Base-by-base conservation (phyloP, 92 coral and sea anemone species). In the Epizoanthus stellaris region DNA sequence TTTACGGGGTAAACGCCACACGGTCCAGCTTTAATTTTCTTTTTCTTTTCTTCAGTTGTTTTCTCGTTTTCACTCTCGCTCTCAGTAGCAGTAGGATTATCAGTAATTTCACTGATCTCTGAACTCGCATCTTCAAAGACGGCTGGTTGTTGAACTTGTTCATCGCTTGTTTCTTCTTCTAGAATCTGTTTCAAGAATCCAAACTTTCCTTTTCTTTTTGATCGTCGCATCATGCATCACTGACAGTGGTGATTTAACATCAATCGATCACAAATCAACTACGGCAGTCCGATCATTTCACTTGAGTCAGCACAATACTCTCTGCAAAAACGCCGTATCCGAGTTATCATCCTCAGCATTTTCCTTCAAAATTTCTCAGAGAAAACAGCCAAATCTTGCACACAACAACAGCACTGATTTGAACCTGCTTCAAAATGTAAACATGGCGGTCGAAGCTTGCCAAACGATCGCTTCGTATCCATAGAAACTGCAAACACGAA, bases 171-270 rank as follows among this genome's bases (percentile, higher is more conserved):
- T 0, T 62, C 89, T 52, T 94, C 93, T 19, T 92, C 98, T 30
- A 94, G 94, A 75, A 94, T 92, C 39, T 90, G 94, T 82, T 90
- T 92, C 65, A 94, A 75, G 40, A 94, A 87, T 5, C 85, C 91
- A 80, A 92, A 94, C 68, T 93, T 94, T 57, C 85, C 93, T 86
- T 90, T 87, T 9, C 83, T 42, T 57, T 74, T 86, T 54, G 93
- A 64, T 38, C 88, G 85, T 12, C 90, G 85, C 90, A 87, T 89
- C 82, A 77, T 74, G 10, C n/a, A n/a, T n/a, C n/a, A n/a, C n/a
- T n/a, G n/a, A n/a, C n/a, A n/a, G 52, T 19, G 54, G 67, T 54
- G 52, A 45, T 45, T 45, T 45, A 45, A 4, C 4, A 16, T 54
- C 43, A n/a, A n/a, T n/a, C 39, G n/a, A 52, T 0, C 3, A 52